Evolutionary conservation across 2,113 vertebrate genomes (phyloP).

Genomic region (Cyprinodon brontotheroides): DNA sequence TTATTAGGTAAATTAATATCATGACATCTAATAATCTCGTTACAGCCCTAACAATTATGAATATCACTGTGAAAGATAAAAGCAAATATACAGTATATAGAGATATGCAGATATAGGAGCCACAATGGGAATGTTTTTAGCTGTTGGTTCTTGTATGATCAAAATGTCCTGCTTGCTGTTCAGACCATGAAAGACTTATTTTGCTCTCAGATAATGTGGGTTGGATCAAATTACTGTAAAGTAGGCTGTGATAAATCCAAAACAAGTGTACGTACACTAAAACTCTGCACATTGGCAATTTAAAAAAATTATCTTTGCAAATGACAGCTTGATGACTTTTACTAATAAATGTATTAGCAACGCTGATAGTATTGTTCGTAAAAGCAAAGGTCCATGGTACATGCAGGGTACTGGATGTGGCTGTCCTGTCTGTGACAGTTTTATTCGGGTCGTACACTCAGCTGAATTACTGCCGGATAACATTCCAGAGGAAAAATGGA

Average conservation of each 20-base stretch:
- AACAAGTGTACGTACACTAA: background rate
- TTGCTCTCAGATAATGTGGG: too few relatives aligned
- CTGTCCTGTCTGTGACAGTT: constrained; percentile 38
- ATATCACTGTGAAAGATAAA: too few relatives aligned
- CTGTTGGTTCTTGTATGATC: too few relatives aligned
- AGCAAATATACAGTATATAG: too few relatives aligned
- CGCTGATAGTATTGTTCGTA: constrained; percentile 17
- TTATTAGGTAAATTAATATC: too few relatives aligned
- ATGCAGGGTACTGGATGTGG: constrained; percentile 7
- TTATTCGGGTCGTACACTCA: constrained; percentile 26
- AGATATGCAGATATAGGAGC: too few relatives aligned
- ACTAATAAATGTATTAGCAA: background rate
- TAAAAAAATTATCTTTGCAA: background rate
- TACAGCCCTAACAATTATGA: too few relatives aligned
- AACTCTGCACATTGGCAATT: background rate
- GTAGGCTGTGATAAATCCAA: background rate
- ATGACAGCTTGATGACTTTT: background rate
- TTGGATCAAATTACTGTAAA: background rate
- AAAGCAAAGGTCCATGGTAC: constrained; percentile 14
- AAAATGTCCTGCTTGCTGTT: too few relatives aligned
- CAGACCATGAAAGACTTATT: too few relatives aligned
- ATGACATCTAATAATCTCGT: too few relatives aligned
- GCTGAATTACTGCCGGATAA: constrained; percentile 48
- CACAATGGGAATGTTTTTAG: too few relatives aligned
- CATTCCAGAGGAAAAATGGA: constrained; percentile 58